Evolutionary conservation across 2,888 invertebrate genomes (phyloP).

Genomic region (Idaea biselata): DNA sequence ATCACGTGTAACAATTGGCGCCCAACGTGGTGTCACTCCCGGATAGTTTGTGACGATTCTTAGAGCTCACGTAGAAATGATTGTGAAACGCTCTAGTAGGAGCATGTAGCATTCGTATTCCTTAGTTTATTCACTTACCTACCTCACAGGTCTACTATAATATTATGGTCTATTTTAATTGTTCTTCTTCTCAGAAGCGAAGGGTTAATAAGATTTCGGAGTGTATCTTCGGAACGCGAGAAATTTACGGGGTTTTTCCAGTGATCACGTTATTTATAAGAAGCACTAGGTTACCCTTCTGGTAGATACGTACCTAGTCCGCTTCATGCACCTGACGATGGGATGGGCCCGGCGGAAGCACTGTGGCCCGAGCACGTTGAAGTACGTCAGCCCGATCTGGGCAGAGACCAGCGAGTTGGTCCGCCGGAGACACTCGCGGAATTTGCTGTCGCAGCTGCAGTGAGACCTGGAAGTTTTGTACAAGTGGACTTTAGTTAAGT

Average conservation of each 20-base stretch:
- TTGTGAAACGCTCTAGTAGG: background rate
- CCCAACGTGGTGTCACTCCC: too few relatives aligned
- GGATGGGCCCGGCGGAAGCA: conserved; percentile 84
- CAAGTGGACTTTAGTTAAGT: background rate
- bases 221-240: too few relatives aligned
- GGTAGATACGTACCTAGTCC: conserved; percentile 52
- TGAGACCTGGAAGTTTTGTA: conserved; percentile 76
- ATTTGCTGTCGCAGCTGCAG: conserved; percentile 85
- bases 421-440: conserved; percentile 83
- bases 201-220: too few relatives aligned
- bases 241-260: too few relatives aligned
- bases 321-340: conserved; percentile 66
- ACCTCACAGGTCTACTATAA: too few relatives aligned
- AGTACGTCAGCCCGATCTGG: conserved; percentile 85
- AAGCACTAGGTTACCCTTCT: too few relatives aligned
- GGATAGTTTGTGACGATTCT: background rate
- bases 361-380: conserved; percentile 86
- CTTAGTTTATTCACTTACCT: too few relatives aligned
- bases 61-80: background rate
- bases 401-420: conserved; percentile 77
- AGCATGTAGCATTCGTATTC: background rate
- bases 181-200: too few relatives aligned
- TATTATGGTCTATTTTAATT: too few relatives aligned
- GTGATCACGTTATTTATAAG: too few relatives aligned
- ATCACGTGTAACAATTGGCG: too few relatives aligned